Percentiles rank a stretch among this genome's conserved stretches.
phyloP scores from a whole-genome alignment of 2,113 vertebrate species.

The Corythaixoides concolor region DNA sequence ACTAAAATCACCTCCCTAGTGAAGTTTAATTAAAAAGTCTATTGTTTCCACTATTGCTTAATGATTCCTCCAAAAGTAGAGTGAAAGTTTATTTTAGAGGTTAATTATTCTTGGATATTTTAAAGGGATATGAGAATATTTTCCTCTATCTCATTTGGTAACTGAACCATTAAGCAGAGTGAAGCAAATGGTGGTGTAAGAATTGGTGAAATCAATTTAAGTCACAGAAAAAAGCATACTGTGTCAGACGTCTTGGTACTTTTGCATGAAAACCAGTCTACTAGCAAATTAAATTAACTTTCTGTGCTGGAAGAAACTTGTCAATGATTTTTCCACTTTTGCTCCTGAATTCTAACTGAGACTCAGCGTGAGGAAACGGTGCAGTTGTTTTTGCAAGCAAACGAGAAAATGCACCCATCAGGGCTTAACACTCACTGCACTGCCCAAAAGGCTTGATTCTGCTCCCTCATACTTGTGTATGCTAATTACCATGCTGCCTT shows the following conservation, averaged over 20 bases:
- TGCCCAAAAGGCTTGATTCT: neutral
- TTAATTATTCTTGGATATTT: constrained; percentile 57
- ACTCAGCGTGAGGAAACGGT: neutral
- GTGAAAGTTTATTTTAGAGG: constrained; percentile 23
- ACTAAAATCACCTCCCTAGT: constrained; percentile 14
- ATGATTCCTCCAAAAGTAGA: constrained; percentile 34
- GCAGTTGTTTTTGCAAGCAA: neutral
- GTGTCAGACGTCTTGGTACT: neutral
- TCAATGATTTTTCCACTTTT: neutral
- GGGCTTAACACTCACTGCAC: neutral
- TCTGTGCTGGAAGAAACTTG: neutral
- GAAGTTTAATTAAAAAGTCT: constrained; percentile 55
- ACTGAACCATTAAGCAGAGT: neutral
- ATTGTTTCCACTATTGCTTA: constrained; percentile 35
- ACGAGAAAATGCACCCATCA: neutral
- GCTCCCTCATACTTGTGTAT: neutral
- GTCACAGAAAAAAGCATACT: neutral
- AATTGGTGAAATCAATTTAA: neutral
- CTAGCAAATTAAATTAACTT: constrained; percentile 52
- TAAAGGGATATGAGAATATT: neutral
- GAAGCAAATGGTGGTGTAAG: neutral
- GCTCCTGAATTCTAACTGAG: constrained; percentile 3
- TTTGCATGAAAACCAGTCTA: constrained; percentile 18
- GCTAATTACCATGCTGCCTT: neutral
- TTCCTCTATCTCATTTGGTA: neutral